Conservation (phyloP, 1,140 invertebrate species). For the Chironomus striatipennis region DNA sequence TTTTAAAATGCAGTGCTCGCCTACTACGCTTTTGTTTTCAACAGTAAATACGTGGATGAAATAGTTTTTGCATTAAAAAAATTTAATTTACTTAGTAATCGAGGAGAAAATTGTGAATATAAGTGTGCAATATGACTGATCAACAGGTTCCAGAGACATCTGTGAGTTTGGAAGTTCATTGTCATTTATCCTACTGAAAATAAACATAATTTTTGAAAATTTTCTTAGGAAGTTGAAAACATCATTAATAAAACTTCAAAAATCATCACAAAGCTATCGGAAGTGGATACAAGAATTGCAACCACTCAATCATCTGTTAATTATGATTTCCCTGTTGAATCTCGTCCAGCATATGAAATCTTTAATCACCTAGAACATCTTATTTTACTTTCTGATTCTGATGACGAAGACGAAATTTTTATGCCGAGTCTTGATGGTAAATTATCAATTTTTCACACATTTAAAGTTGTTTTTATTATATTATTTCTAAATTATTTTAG, state of each 20-base stretch:
- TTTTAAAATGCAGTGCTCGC: neutral
- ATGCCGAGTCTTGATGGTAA: slow-evolving; percentile 35
- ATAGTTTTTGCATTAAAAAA: too few relatives aligned
- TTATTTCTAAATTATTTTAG: neutral
- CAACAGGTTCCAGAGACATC: neutral
- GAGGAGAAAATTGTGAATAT: too few relatives aligned
- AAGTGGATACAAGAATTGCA: neutral
- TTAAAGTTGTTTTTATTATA: neutral
- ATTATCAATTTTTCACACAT: neutral
- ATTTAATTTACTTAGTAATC: too few relatives aligned
- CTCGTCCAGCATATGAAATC: slow-evolving; percentile 34
- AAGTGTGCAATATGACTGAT: neutral
- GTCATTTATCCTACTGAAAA: neutral
- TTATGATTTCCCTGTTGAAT: neutral
- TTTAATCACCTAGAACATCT: slow-evolving; percentile 35
- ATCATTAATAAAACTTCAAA: slow-evolving; percentile 8
- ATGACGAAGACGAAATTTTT: slow-evolving; percentile 38
- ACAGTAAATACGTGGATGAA: neutral
- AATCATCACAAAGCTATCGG: neutral
- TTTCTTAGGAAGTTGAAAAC: neutral
- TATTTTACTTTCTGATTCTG: slow-evolving; percentile 37
- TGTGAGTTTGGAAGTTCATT: neutral
- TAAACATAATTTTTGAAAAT: neutral
- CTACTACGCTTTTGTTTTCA: neutral
- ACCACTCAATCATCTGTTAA: neutral